A percentile compares a stretch with the other conserved stretches of the same genome.
Evolutionary conservation across 2,888 invertebrate genomes (phyloP).

Genomic region (Eueremaeus valkanovi): DNA sequence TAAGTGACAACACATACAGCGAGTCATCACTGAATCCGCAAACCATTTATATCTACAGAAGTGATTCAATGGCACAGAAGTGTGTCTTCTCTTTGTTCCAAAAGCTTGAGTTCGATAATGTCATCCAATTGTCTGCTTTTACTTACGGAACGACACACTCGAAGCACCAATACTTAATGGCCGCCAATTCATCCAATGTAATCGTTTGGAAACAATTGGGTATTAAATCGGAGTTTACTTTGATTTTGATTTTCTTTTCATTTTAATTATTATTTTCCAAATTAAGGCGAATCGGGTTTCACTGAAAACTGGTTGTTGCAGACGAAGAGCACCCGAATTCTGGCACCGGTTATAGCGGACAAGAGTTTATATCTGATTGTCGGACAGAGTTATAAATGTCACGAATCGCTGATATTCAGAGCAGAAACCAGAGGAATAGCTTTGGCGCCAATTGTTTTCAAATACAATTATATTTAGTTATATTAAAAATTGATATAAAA

Average conservation of each 20-base stretch:
- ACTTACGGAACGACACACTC: neutral
- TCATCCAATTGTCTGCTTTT: slow-evolving; percentile 9
- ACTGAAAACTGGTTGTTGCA: neutral
- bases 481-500: too few relatives aligned
- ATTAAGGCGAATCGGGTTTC: slow-evolving; percentile 16
- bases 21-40: neutral
- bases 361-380: neutral
- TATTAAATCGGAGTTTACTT: neutral
- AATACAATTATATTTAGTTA: neutral
- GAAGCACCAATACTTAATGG: neutral
- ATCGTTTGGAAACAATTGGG: neutral
- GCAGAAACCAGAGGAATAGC: slow-evolving; percentile 9
- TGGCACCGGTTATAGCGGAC: neutral
- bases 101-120: neutral
- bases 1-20: neutral
- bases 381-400: slow-evolving; percentile 22
- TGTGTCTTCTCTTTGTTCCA: slow-evolving; percentile 18
- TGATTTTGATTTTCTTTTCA: neutral
- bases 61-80: neutral
- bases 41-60: slow-evolving; percentile 26
- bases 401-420: slow-evolving; percentile 23
- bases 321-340: neutral
- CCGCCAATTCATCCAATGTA: neutral
- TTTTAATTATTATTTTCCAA: neutral
- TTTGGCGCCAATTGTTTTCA: neutral